These are phyloP conservation scores for Pyrgilauda ruficollis DNA, from an alignment of 2,113 vertebrate genomes.

Conservation along the genomic window DNA sequence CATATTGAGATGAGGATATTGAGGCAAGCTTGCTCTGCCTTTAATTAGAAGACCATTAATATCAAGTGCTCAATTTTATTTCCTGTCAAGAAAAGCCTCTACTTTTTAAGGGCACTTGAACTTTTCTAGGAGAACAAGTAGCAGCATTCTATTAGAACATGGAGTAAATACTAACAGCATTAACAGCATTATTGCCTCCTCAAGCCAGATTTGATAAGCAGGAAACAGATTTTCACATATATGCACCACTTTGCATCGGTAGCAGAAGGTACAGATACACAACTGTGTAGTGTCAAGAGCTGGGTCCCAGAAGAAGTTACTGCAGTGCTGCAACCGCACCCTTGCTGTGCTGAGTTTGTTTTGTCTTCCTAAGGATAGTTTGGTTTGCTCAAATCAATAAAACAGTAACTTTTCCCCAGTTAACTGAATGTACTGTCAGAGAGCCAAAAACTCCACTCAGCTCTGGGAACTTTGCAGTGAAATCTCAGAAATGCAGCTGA, in stretches of 20 bases:
- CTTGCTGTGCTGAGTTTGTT: not conserved
- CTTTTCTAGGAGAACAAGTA: not conserved
- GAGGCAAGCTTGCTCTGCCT: not conserved
- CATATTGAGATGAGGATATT: not conserved
- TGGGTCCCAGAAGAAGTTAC: not conserved
- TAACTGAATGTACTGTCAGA: not conserved
- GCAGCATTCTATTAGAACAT: not conserved
- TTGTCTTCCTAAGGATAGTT: not conserved
- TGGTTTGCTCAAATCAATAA: not conserved
- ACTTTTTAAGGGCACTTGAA: slow-evolving; percentile 2
- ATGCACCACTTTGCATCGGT: rapidly evolving
- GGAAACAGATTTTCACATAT: not conserved
- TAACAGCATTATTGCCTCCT: not conserved
- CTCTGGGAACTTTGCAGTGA: not conserved
- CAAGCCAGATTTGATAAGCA: not conserved
- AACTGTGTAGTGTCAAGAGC: not conserved
- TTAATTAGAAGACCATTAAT: slow-evolving; percentile 20
- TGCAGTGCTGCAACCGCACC: not conserved
- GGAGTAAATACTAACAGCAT: not conserved
- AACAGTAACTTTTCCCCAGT: not conserved
- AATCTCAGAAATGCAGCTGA: not conserved
- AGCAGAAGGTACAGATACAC: not conserved
- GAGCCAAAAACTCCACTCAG: not conserved
- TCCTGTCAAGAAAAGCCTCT: not conserved
- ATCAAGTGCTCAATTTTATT: not conserved